Evolutionary conservation across 92 coral and sea anemone genomes (phyloP), one percentile per base, ranked within the genome.

Genomic region (Umimayanthus chanpuru): DNA sequence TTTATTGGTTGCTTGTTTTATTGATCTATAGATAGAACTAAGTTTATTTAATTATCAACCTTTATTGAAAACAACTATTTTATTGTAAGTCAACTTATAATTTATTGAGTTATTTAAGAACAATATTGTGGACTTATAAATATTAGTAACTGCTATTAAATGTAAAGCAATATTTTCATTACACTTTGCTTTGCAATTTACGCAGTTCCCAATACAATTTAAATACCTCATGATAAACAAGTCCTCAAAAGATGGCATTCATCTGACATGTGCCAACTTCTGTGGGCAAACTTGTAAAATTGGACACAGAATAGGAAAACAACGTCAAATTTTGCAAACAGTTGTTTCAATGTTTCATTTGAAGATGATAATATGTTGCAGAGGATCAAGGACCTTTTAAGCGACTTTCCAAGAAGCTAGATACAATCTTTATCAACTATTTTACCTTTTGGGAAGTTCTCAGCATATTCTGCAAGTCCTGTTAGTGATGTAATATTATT

Each of bases 381-480:
- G 58, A 12, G 4, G 58, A 15, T 11, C 20, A 18, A 53, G 58
- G 0, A 4, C 14, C 58, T 18, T 11, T 53, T 25, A 15, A 68
- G 78, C 16, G 9, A 71, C 78, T 32, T 68, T 70, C 61, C 16
- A 12, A 12, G 39, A 38, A 28, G 32, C 56, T 43, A 2, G 10
- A 7, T 28, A 43, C n/a, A 5, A 65, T 41, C 28, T 67, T 67
- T 65, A 82, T 67, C 20, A 41, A 29, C 87, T 71, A 83, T 16
- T 29, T 83, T 83, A 70, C 78, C 79, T 71, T 83, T 70, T 21
- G 3, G 58, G 58, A 66, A 81, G 76, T 81, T 65, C 76, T 81
- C 75, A 32, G 76, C 76, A 81, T 64, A 83, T 65, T 83, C 77
- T 83, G 87, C 44, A 41, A 83, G 66, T 70, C 79, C 79, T 75